Conservation (phyloP, 2,797 vertebrate genomes). For the Amblyraja radiata region DNA sequence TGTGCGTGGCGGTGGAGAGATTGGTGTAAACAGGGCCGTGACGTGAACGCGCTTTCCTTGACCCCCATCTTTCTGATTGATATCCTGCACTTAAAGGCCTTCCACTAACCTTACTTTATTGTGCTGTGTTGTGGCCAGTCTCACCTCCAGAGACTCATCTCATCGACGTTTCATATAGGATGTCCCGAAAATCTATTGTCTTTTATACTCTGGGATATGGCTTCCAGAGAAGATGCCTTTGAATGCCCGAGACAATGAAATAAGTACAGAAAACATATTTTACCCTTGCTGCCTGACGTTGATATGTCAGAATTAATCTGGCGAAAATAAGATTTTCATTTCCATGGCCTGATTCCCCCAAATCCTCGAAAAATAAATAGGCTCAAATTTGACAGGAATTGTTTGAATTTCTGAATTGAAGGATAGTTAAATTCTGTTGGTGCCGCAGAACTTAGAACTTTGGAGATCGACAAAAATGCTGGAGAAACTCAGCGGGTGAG, state of each 20-base stretch:
- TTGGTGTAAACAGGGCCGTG: too few species aligned
- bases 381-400: too few species aligned
- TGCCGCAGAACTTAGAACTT: too few species aligned
- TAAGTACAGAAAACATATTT: neutral
- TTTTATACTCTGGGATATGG: neutral
- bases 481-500: too few species aligned
- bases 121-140: neutral
- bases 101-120: neutral
- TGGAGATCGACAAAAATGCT: too few species aligned
- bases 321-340: neutral
- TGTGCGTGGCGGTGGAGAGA: too few species aligned
- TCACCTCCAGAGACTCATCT: neutral
- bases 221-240: neutral
- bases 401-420: too few species aligned
- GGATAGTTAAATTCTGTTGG: too few species aligned
- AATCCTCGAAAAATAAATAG: neutral
- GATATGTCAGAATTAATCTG: neutral
- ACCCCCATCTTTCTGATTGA: neutral
- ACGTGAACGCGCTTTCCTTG: too few species aligned
- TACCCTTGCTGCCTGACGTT: neutral
- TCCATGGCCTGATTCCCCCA: neutral
- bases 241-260: neutral
- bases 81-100: too few species aligned
- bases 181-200: neutral
- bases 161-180: neutral